phyloP scores from a whole-genome alignment of 2,888 invertebrate species.

The Drosophila kuntzei region DNA sequence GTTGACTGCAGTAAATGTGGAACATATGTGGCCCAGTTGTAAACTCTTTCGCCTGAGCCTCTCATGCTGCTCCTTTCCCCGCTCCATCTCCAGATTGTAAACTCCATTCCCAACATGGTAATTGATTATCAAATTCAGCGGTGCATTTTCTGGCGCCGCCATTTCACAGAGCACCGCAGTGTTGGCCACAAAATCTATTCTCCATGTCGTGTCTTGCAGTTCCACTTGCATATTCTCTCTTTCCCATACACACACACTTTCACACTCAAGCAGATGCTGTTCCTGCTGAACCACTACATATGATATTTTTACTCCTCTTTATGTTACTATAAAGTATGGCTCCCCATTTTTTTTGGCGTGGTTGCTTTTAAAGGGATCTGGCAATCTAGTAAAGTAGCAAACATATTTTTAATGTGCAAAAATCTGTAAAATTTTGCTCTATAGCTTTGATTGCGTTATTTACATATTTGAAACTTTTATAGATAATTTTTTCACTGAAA shows the following conservation, averaged over 20 bases:
- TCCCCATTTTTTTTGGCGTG: constrained; percentile 55
- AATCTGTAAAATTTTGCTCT: constrained; percentile 71
- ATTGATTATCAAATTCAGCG: constrained; percentile 80
- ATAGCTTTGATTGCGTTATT: constrained; percentile 66
- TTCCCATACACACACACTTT: background rate
- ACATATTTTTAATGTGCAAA: constrained; percentile 75
- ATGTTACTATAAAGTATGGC: constrained; percentile 48
- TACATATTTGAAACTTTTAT: constrained; percentile 25
- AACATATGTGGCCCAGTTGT: constrained; percentile 50
- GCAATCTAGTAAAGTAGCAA: constrained; percentile 41
- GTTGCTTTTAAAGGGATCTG: constrained; percentile 24
- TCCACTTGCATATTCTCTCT: constrained; percentile 1
- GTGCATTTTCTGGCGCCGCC: constrained; percentile 56
- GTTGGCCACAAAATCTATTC: constrained; percentile 43
- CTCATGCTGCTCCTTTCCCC: background rate
- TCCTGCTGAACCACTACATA: constrained; percentile 20
- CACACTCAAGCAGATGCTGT: background rate
- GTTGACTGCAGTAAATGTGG: constrained; percentile 56
- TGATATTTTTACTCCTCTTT: constrained; percentile 4
- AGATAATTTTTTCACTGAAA: too few relatives aligned
- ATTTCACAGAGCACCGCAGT: constrained; percentile 46
- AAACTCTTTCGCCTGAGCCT: constrained; percentile 7
- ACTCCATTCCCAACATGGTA: constrained; percentile 50
- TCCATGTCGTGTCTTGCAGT: constrained; percentile 27
- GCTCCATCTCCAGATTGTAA: background rate